Conservation (phyloP, 2,113 vertebrate genomes). For the Chloroceryle aenea region DNA sequence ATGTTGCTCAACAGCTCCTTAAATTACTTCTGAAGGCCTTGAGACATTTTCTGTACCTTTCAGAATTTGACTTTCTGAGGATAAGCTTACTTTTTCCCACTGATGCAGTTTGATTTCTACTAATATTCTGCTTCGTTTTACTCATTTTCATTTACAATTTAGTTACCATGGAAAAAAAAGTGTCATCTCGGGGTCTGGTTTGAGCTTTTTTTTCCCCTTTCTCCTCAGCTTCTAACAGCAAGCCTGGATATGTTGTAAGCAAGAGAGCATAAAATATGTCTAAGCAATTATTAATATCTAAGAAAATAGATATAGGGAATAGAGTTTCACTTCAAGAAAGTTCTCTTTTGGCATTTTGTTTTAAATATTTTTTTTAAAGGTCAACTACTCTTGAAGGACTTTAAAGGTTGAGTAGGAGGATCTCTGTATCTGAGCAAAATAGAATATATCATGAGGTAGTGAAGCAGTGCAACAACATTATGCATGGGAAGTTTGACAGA, state of each 20-base stretch:
- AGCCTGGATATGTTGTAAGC: background rate
- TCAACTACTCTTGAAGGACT: constrained; percentile 76
- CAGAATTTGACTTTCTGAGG: constrained; percentile 3
- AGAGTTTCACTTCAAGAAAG: constrained; percentile 22
- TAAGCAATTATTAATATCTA: background rate
- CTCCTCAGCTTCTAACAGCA: background rate
- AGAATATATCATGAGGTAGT: constrained; percentile 43
- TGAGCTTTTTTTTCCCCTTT: background rate
- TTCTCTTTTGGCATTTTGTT: constrained; percentile 3
- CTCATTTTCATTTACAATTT: constrained; percentile 3
- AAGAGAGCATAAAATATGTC: background rate
- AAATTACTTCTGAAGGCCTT: constrained; percentile 40
- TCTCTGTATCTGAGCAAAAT: constrained; percentile 60
- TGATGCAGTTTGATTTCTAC: constrained; percentile 13
- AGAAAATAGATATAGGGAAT: background rate
- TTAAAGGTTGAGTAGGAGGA: constrained; percentile 79
- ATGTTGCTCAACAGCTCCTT: constrained; percentile 22
- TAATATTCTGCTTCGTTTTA: constrained; percentile 57
- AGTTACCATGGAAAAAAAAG: constrained; percentile 2
- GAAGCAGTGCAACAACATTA: background rate
- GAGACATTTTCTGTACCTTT: constrained; percentile 36
- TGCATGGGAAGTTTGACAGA: constrained; percentile 59
- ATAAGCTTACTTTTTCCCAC: constrained; percentile 46
- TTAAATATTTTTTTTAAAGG: constrained; percentile 68
- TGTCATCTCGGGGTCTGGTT: background rate